A percentile compares a stretch with the other conserved stretches of the same genome.
Evolutionary conservation across 2,888 invertebrate genomes (phyloP).

Genomic region (Platycheirus rosarum): DNA sequence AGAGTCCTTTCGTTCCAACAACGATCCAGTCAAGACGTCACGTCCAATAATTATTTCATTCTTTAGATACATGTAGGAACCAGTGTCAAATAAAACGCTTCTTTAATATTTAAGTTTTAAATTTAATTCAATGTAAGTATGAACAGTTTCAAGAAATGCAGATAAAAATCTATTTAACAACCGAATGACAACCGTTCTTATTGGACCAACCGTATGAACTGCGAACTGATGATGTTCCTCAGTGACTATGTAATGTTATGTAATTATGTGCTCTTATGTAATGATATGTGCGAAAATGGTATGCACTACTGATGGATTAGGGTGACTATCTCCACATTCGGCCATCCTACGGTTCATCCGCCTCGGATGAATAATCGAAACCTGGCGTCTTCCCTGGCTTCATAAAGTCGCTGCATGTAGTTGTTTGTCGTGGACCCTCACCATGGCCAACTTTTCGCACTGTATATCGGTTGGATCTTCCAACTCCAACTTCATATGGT

Average conservation of each 20-base stretch:
- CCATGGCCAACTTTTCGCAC: slow-evolving; percentile 11
- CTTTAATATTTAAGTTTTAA: no score
- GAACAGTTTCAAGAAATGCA: no score
- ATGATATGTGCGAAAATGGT: not conserved
- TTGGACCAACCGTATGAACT: not conserved
- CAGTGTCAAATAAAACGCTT: no score
- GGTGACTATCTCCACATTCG: slow-evolving; percentile 19
- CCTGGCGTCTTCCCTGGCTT: not conserved
- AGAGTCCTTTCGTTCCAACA: no score
- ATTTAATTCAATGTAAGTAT: no score
- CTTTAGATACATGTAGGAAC: no score
- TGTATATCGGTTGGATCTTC: slow-evolving; percentile 14
- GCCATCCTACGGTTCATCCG: slow-evolving; percentile 10
- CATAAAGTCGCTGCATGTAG: slow-evolving; percentile 1
- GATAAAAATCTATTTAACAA: no score
- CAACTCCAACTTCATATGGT: not conserved
- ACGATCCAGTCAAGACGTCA: no score
- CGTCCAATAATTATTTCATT: no score
- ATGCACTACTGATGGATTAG: not conserved
- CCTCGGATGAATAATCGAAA: slow-evolving; percentile 8
- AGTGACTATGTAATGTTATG: not conserved
- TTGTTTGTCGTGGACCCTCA: slow-evolving; percentile 4
- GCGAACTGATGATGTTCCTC: not conserved
- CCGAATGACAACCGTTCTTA: slow-evolving; percentile 2
- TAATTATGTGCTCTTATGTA: not conserved